A percentile compares a stretch with the other conserved stretches of the same genome.
Conservation (phyloP, 2,888 invertebrate genomes). For the Oscheius sp. region DNA sequence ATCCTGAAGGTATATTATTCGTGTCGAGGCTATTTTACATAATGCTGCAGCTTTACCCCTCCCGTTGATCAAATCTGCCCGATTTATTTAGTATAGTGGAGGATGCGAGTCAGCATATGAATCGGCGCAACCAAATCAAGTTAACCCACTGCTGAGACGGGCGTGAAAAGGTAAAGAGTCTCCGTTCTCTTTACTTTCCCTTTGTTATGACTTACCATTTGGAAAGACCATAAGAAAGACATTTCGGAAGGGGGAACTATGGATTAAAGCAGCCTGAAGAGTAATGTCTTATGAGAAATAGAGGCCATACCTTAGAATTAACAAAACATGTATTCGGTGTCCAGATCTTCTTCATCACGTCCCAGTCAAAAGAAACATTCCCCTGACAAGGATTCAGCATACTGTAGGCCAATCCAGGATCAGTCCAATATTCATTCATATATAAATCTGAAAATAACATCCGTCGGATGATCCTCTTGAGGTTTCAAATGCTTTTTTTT, state of each 20-base stretch:
- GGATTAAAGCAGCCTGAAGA: constrained; percentile 63
- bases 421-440: constrained; percentile 73
- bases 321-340: constrained; percentile 72
- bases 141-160: constrained; percentile 27
- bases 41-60: constrained; percentile 11
- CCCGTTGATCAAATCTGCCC: constrained; percentile 20
- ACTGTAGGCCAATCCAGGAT: constrained; percentile 70
- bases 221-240: constrained; percentile 73
- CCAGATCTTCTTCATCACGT: constrained; percentile 70
- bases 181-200: background rate
- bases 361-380: constrained; percentile 71
- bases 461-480: background rate
- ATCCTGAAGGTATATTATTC: constrained; percentile 55
- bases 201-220: constrained; percentile 60
- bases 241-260: constrained; percentile 72
- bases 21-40: background rate
- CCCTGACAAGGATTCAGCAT: constrained; percentile 72
- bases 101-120: constrained; percentile 29
- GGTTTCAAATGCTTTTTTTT: background rate
- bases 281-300: background rate
- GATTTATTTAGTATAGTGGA: constrained; percentile 35
- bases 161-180: constrained; percentile 20
- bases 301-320: constrained; percentile 65
- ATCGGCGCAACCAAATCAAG: constrained; percentile 29
- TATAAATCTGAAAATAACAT: constrained; percentile 67